Evolutionary conservation across 2,113 vertebrate genomes (phyloP).

Genomic region (Protobothrops mucrosquamatus): DNA sequence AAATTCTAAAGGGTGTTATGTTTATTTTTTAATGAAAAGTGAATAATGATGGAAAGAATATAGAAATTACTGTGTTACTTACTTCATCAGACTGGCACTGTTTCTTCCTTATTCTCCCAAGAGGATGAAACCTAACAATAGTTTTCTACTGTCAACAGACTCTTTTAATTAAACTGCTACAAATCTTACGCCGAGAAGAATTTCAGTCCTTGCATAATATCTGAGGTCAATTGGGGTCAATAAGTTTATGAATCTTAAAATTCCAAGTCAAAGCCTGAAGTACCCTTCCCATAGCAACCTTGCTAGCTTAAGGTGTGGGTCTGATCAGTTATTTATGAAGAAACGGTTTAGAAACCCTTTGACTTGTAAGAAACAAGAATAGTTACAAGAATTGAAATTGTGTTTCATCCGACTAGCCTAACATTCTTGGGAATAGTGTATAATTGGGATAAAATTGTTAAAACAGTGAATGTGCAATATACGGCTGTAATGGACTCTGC

Average conservation of each 20-base stretch:
- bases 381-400: neutral
- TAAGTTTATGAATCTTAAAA: neutral
- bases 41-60: neutral
- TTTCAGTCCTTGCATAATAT: neutral
- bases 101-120: neutral
- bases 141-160: neutral
- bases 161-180: neutral
- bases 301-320: neutral
- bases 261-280: neutral
- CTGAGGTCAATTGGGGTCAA: neutral
- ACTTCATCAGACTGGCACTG: neutral
- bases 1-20: neutral
- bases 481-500: neutral
- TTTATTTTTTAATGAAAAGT: neutral
- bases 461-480: neutral
- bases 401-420: neutral
- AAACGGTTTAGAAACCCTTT: neutral
- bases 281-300: neutral
- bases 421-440: neutral
- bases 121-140: neutral
- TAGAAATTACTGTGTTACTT: neutral
- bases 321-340: neutral
- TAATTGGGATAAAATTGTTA: neutral
- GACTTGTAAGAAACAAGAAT: neutral
- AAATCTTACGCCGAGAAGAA: neutral